These are phyloP conservation scores for Zeus faber DNA, from an alignment of 2,113 vertebrate genomes.

Conservation along the genomic window DNA sequence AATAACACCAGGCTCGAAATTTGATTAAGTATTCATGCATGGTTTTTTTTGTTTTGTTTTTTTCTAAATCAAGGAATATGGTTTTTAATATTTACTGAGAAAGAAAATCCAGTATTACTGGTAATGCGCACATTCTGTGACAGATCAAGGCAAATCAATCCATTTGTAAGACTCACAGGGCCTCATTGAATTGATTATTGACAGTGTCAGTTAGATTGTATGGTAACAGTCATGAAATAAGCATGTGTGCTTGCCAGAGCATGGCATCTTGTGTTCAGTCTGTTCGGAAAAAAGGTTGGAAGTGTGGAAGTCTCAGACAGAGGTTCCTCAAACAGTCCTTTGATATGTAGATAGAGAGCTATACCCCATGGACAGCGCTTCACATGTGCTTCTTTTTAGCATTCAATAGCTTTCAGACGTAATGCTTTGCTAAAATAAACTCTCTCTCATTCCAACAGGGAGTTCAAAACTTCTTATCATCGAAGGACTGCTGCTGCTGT, in stretches of 20 bases:
- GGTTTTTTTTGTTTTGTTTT: too few relatives aligned
- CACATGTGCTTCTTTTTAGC: conserved; percentile 46
- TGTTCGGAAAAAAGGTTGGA: conserved; percentile 35
- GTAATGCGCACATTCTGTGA: too few relatives aligned
- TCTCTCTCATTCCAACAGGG: conserved; percentile 39
- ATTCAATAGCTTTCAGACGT: conserved; percentile 51
- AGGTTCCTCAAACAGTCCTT: conserved; percentile 38
- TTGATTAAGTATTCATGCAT: too few relatives aligned
- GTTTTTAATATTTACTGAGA: too few relatives aligned
- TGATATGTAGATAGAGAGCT: conserved; percentile 60
- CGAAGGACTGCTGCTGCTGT: conserved; percentile 42
- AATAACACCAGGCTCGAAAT: conserved; percentile 30
- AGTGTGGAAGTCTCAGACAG: conserved; percentile 38
- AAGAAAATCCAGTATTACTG: too few relatives aligned
- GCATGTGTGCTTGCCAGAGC: conserved; percentile 20
- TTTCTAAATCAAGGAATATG: too few relatives aligned
- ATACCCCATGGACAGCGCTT: conserved; percentile 42
- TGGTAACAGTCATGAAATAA: conserved; percentile 29
- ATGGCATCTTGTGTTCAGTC: conserved; percentile 16
- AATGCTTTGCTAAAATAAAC: conserved; percentile 55
- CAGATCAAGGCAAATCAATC: too few relatives aligned
- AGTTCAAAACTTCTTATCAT: conserved; percentile 57
- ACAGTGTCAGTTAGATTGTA: conserved; percentile 27
- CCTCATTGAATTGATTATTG: conserved; percentile 1
- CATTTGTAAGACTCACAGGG: conserved; percentile 16